Evolutionary conservation across 2,797 vertebrate genomes (phyloP), one percentile per base, ranked within the genome.

Genomic region (Dermochelys coriacea): DNA sequence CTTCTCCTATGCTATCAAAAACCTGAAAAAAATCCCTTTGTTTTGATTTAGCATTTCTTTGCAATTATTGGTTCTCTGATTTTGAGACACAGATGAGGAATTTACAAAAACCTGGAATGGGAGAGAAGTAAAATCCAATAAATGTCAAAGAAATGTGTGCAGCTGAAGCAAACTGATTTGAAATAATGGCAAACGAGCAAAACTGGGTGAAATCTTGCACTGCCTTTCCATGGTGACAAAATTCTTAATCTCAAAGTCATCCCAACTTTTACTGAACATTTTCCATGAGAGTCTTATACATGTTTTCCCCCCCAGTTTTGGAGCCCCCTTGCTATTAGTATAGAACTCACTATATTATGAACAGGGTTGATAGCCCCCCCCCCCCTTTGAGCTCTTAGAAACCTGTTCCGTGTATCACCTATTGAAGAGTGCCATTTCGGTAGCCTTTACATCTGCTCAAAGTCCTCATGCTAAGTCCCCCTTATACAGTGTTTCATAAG

Each of bases 21-120:
- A 77, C 45, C 27, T 86, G 80, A 96, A 94, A 88, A 45, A 45
- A 93, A 84, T 91, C 86, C 85, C 31, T 93, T 91, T 96, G 51
- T 94, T 97, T 94, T 91, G 71, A 93, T 86, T 95, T 95, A 90
- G 91, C n/a, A 9, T 83, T 96, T 94, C 88, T 95, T 90, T 92
- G 45, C 41, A 96, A 94, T 94, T 87, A 64, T 93, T 97, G 89
- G 93, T 97, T 97, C 78, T 94, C 82, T 96, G 12, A 81, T 49
- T 92, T 74, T 86, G 91, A 75, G 52, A 90, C 78, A 71, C n/a
- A 90, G 57, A 89, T 50, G 88, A 92, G 80, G 14, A 64, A 54
- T 85, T 90, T 75, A 84, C 57, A 61, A 68, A 91, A 82, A 19
- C 31, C 80, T 87, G 45, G n/a, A 41, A 45, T 85, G 82, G 80